A percentile compares a stretch with the other conserved stretches of the same genome.
Evolutionary conservation across 2,113 vertebrate genomes (phyloP).

Genomic region (Lasiurus cinereus): DNA sequence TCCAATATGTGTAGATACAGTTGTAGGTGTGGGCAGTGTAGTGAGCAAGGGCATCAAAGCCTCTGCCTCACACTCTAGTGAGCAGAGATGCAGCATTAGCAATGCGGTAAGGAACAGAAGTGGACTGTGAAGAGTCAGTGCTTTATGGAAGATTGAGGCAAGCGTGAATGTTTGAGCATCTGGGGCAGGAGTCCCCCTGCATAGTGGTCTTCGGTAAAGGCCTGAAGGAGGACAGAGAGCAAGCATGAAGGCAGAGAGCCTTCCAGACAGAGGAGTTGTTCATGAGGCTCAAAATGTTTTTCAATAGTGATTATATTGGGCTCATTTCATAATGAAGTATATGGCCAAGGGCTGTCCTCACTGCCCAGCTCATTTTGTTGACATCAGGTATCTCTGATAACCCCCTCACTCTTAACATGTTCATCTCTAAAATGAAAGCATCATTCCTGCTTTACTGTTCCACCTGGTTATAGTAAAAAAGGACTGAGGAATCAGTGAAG

Average conservation of each 20-base stretch:
- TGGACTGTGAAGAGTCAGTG: too few species aligned
- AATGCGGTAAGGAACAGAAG: rapidly evolving
- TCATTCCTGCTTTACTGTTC: background rate
- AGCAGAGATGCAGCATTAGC: background rate
- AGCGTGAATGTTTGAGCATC: background rate
- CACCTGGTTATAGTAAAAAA: background rate
- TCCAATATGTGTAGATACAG: background rate
- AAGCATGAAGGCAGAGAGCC: background rate
- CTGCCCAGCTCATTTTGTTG: background rate
- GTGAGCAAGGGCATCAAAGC: background rate
- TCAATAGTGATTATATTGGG: background rate
- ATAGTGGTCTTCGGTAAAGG: background rate
- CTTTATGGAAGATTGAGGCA: rapidly evolving
- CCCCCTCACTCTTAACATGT: background rate
- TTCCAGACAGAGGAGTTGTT: background rate
- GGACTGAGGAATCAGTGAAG: background rate
- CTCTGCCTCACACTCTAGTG: too few species aligned
- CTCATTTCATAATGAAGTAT: background rate
- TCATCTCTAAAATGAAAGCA: background rate
- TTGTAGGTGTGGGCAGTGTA: rapidly evolving
- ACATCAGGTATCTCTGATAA: background rate
- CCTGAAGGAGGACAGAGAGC: too few species aligned
- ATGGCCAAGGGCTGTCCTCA: background rate
- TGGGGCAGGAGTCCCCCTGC: too few species aligned
- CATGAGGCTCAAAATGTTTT: background rate